These are phyloP conservation scores for Caenorhabditis sp. DNA, from an alignment of 2,888 invertebrate species.

Conservation along the genomic window DNA sequence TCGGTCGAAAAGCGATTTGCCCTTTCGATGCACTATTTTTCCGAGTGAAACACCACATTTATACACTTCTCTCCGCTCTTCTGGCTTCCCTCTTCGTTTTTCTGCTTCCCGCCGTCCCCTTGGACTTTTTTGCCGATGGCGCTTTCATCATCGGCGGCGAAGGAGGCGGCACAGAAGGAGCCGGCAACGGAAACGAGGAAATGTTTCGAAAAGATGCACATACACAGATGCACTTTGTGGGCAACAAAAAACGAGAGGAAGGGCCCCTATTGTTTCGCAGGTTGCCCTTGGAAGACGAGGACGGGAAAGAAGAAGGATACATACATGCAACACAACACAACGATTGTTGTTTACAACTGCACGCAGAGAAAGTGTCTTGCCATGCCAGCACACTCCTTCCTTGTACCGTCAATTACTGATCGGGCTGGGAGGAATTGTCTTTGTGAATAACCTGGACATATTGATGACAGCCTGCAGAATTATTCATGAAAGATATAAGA, in stretches of 20 bases:
- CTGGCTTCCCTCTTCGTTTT: constrained; percentile 26
- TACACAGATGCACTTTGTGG: constrained; percentile 6
- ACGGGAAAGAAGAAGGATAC: not conserved
- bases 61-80: constrained; percentile 30
- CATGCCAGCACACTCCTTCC: not conserved
- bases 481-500: not conserved
- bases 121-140: constrained; percentile 6
- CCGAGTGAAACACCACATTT: constrained; percentile 48
- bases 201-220: constrained; percentile 6
- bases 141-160: constrained; percentile 2
- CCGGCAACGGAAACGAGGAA: not conserved
- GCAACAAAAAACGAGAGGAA: not conserved
- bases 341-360: constrained; percentile 5
- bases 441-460: constrained; percentile 3
- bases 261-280: constrained; percentile 14
- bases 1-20: constrained; percentile 54
- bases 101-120: not conserved
- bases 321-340: constrained; percentile 5
- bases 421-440: not conserved
- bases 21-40: constrained; percentile 59
- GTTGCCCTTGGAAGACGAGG: constrained; percentile 11
- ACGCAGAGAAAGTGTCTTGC: not conserved
- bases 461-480: not conserved
- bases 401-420: constrained; percentile 8
- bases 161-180: not conserved